Conservation (phyloP, 2,113 vertebrate genomes). For the Ciconia stormi region DNA sequence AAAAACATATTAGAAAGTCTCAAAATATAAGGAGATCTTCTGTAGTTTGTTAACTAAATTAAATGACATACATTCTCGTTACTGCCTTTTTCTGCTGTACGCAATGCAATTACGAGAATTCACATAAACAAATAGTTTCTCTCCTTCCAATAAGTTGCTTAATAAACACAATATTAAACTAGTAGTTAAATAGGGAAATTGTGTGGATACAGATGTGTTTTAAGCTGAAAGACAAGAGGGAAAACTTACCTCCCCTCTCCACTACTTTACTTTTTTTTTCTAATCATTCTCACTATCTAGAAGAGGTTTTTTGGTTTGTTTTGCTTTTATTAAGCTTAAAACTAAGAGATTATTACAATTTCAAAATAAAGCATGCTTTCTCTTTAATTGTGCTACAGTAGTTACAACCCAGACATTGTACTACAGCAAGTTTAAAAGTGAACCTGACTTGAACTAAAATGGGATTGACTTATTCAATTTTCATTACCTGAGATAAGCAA, state of each 20-base stretch:
- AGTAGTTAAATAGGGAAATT: background rate
- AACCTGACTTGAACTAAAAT: background rate
- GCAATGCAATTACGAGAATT: background rate
- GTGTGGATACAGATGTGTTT: background rate
- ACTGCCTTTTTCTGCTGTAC: background rate
- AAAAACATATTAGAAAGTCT: background rate
- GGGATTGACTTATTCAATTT: background rate
- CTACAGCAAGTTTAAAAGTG: background rate
- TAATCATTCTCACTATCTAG: background rate
- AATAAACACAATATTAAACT: background rate
- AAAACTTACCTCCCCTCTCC: background rate
- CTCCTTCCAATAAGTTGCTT: background rate
- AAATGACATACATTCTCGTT: slow-evolving; percentile 16
- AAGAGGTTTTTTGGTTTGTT: fast-evolving
- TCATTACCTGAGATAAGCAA: background rate
- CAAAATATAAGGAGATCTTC: background rate
- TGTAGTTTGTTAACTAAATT: slow-evolving; percentile 30
- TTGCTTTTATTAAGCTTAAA: background rate
- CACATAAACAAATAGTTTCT: background rate
- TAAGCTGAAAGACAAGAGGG: background rate
- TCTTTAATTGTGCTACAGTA: background rate
- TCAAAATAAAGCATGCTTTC: background rate
- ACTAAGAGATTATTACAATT: background rate
- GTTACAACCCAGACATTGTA: background rate
- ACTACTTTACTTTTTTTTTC: background rate